Conservation (phyloP, 30 jellyfish, hydroid and myxozoan genomes). For the Aurelia sp. region DNA sequence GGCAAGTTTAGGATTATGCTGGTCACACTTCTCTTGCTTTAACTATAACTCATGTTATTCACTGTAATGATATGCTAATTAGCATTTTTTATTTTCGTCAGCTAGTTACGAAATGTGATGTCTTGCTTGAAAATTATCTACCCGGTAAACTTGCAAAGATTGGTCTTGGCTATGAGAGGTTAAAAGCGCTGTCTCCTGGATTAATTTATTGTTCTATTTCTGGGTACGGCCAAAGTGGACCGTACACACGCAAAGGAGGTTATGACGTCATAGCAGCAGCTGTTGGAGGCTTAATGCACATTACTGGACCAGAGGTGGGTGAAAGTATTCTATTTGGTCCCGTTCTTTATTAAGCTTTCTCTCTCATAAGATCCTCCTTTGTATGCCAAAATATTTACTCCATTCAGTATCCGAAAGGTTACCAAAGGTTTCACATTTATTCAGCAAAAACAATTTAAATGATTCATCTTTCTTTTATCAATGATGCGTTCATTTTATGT, state of each 20-base stretch:
- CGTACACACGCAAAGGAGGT: conserved; percentile 31
- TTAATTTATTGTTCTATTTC: conserved; percentile 44
- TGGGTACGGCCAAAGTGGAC: conserved; percentile 56
- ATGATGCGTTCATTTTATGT: too few species aligned
- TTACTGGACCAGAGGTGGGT: conserved; percentile 65
- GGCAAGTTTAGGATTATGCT: too few species aligned
- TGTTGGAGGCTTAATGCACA: conserved; percentile 53
- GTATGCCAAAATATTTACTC: neutral
- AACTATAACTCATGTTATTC: neutral
- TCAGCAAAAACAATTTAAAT: too few species aligned
- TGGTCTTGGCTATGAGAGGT: conserved; percentile 33
- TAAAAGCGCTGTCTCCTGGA: conserved; percentile 18
- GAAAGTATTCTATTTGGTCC: too few species aligned
- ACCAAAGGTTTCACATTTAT: too few species aligned
- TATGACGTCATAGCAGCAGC: conserved; percentile 60
- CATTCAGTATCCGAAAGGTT: neutral
- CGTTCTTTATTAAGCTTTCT: neutral
- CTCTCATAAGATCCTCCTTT: neutral
- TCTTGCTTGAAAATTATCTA: conserved; percentile 38
- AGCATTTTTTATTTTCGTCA: neutral
- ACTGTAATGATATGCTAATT: neutral
- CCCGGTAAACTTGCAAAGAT: conserved; percentile 41
- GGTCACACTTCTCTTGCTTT: neutral
- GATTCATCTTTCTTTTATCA: too few species aligned
- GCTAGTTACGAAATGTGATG: conserved; percentile 51